Conservation (phyloP, 2,113 vertebrate genomes). For the Phrynocephalus versicolor region DNA sequence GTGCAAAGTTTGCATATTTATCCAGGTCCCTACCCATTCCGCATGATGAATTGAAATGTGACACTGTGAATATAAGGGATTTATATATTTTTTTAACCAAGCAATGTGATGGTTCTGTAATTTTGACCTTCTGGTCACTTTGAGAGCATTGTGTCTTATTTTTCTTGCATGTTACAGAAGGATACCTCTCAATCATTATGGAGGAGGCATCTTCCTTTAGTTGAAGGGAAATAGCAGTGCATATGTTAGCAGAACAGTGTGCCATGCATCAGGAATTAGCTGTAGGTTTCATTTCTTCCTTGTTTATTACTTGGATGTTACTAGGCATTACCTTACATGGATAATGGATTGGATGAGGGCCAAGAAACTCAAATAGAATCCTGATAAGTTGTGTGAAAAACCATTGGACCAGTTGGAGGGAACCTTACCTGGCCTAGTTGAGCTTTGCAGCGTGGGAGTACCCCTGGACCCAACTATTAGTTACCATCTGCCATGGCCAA, state of each 20-base stretch:
- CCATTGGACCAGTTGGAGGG: too few species aligned
- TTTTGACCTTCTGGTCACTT: background rate
- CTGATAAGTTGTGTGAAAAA: too few species aligned
- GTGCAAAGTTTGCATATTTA: background rate
- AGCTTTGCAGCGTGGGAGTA: too few species aligned
- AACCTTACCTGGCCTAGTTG: too few species aligned
- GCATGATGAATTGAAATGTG: background rate
- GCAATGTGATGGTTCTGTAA: too few species aligned
- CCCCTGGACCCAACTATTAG: too few species aligned
- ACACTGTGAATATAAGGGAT: background rate
- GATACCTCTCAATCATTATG: background rate
- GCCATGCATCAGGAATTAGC: background rate
- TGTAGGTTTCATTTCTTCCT: background rate
- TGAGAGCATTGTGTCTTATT: background rate
- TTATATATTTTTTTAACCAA: background rate
- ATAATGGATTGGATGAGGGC: too few species aligned
- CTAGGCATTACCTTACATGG: background rate
- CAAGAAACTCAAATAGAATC: too few species aligned
- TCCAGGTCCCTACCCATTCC: background rate
- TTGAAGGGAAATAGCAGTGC: background rate
- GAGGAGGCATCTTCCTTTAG: background rate
- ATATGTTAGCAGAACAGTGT: background rate
- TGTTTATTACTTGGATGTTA: background rate
- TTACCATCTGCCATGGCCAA: too few species aligned
- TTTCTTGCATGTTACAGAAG: background rate